Conservation (phyloP, 2,113 vertebrate species). For the Oryzias javanicus region DNA sequence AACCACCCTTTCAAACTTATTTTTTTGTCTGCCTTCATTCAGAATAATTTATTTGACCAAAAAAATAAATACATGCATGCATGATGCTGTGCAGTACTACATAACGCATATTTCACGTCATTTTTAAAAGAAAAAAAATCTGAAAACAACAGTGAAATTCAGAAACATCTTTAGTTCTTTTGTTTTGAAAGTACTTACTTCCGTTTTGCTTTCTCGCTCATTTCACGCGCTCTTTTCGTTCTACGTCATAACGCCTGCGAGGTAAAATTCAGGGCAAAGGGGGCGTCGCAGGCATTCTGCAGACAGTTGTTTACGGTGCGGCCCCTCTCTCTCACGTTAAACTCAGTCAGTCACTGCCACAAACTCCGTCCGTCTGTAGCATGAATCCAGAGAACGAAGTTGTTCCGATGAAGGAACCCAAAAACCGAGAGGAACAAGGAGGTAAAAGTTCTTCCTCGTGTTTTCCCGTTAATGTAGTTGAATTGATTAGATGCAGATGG, state of each 20-base stretch:
- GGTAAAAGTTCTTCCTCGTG: background rate
- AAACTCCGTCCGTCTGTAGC: too few species aligned
- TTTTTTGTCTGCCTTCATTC: too few species aligned
- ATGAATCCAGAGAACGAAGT: background rate
- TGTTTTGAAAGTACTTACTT: too few species aligned
- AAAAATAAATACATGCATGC: too few species aligned
- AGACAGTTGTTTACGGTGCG: background rate
- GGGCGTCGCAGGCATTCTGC: background rate
- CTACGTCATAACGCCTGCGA: background rate
- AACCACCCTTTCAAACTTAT: too few species aligned
- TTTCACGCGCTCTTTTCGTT: background rate
- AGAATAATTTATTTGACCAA: too few species aligned
- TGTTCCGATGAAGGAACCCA: background rate
- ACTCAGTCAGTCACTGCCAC: background rate
- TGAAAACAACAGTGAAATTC: too few species aligned
- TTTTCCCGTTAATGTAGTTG: background rate
- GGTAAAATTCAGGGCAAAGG: background rate
- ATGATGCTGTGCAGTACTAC: too few species aligned
- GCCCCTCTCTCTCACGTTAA: background rate
- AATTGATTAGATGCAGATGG: background rate
- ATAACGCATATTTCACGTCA: too few species aligned
- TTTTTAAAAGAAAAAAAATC: too few species aligned
- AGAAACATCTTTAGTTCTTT: too few species aligned
- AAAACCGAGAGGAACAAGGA: background rate
- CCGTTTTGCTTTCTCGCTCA: too few species aligned